Evolutionary conservation across 2,888 invertebrate genomes (phyloP).

Genomic region (Eristalis pertinax): DNA sequence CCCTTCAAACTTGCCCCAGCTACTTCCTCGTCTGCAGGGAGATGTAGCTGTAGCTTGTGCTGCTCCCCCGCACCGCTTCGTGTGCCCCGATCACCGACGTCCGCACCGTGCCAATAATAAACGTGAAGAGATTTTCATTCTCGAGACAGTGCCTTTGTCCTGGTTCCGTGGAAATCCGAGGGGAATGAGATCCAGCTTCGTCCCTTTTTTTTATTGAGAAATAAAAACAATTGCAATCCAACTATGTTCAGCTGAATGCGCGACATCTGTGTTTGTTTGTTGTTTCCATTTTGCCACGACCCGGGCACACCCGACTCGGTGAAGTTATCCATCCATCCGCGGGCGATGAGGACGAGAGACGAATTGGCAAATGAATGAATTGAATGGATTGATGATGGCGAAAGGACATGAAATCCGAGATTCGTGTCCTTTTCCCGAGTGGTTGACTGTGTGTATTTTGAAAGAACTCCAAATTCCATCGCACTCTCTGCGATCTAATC

Average conservation of each 20-base stretch:
- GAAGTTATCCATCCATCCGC: constrained; percentile 15
- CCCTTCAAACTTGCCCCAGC: constrained; percentile 42
- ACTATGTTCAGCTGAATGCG: constrained; percentile 52
- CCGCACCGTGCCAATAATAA: constrained; percentile 18
- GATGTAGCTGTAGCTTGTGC: neutral
- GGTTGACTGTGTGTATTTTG: constrained; percentile 6
- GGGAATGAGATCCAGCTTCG: neutral
- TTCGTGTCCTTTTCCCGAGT: constrained; percentile 36
- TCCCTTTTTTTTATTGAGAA: constrained; percentile 61
- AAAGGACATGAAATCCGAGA: constrained; percentile 44
- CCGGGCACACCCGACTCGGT: neutral
- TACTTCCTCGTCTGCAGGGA: neutral
- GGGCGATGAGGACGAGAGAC: constrained; percentile 2
- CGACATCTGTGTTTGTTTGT: constrained; percentile 69
- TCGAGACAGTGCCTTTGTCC: neutral
- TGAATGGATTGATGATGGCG: constrained; percentile 67
- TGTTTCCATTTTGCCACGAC: constrained; percentile 25
- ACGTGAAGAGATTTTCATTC: constrained; percentile 24
- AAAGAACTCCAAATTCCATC: constrained; percentile 13
- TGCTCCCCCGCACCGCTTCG: neutral
- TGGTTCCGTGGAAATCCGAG: neutral
- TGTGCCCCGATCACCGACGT: neutral
- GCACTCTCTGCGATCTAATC: neutral
- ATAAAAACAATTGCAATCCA: constrained; percentile 69
- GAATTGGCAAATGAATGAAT: constrained; percentile 64